Evolutionary conservation across 1,140 invertebrate genomes (phyloP).

Genomic region (Thalassaphorura encarpata): DNA sequence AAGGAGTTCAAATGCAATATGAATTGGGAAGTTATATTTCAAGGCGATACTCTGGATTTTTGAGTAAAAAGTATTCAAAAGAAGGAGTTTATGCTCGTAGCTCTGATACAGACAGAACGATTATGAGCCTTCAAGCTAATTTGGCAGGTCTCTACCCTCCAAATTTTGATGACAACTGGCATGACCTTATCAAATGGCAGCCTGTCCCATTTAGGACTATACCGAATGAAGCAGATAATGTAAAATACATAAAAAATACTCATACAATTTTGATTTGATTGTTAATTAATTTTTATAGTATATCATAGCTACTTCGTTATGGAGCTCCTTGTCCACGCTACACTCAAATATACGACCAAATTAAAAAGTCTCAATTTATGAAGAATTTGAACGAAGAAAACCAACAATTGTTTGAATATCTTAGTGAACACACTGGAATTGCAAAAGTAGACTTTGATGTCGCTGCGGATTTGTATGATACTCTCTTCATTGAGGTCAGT

Average conservation of each 20-base stretch:
- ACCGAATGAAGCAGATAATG: constrained; percentile 55
- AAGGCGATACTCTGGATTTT: not conserved
- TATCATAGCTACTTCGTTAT: too few relatives aligned
- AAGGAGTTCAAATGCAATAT: not conserved
- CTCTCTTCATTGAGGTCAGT: constrained; percentile 54
- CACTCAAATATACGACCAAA: constrained; percentile 38
- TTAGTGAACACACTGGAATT: constrained; percentile 54
- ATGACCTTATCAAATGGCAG: constrained; percentile 60
- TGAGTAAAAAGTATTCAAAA: not conserved
- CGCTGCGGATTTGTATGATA: constrained; percentile 65
- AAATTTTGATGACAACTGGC: not conserved
- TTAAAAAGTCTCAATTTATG: constrained; percentile 39
- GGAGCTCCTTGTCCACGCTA: constrained; percentile 53
- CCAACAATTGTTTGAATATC: constrained; percentile 49
- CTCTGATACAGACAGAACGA: not conserved
- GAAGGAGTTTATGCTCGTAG: not conserved
- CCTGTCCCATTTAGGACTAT: constrained; percentile 75
- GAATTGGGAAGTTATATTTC: not conserved
- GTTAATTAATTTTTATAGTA: constrained; percentile 38
- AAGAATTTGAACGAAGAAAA: constrained; percentile 47
- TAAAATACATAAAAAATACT: constrained; percentile 36
- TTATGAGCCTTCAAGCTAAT: not conserved
- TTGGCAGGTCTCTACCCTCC: not conserved
- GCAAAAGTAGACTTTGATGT: constrained; percentile 51
- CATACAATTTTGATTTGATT: not conserved